A percentile compares a stretch with the other conserved stretches of the same genome.
Conservation (phyloP, 2,113 vertebrate species). For the Stictonetta naevosa region DNA sequence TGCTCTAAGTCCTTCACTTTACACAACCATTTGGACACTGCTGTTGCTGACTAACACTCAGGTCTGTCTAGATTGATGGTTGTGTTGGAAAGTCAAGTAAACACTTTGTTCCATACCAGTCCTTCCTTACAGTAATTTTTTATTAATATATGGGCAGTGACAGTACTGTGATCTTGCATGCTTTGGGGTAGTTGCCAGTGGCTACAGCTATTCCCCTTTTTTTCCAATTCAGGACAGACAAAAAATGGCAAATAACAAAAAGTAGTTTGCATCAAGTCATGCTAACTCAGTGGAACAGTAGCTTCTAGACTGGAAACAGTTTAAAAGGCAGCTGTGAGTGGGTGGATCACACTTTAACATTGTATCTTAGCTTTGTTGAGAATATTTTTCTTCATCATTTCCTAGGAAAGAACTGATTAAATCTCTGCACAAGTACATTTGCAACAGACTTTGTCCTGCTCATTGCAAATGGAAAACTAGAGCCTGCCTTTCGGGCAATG, state of each 20-base stretch:
- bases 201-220: background rate
- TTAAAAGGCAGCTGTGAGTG: constrained; percentile 19
- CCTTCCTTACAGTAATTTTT: background rate
- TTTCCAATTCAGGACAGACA: background rate
- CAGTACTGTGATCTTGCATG: background rate
- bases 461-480: background rate
- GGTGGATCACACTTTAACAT: background rate
- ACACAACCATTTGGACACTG: background rate
- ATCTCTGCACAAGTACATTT: background rate
- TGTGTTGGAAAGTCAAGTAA: background rate
- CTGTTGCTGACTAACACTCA: background rate
- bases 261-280: background rate
- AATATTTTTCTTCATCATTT: background rate
- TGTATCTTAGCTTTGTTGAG: background rate
- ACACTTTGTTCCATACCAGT: background rate
- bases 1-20: background rate
- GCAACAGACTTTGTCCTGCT: background rate
- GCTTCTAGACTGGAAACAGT: background rate
- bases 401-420: background rate
- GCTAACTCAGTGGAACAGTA: background rate
- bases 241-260: background rate
- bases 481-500: background rate
- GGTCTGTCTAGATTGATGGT: background rate
- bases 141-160: background rate
- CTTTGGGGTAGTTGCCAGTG: background rate